Percentiles rank a stretch among this genome's conserved stretches.
Evolutionary conservation across 2,888 invertebrate species (phyloP).

Genomic region (Callosobruchus maculatus): DNA sequence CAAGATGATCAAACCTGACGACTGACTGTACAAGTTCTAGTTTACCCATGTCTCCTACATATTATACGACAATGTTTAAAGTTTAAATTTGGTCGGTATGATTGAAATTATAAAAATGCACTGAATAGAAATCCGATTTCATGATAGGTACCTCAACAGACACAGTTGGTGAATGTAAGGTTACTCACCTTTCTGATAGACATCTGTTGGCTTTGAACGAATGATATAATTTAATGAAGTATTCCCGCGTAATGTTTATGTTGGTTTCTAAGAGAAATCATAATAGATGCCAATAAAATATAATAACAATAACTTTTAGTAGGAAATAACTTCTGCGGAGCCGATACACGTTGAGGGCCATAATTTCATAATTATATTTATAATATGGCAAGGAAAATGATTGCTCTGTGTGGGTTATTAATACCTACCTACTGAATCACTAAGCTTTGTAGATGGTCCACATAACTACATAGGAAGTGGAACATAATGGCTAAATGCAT

Average conservation of each 20-base stretch:
- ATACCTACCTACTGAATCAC: neutral
- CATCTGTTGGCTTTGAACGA: neutral
- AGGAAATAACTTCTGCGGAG: neutral
- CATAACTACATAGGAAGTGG: neutral
- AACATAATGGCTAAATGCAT: neutral
- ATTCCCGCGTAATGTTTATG: neutral
- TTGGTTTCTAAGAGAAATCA: neutral
- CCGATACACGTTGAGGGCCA: neutral
- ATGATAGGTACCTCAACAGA: neutral
- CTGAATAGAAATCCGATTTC: neutral
- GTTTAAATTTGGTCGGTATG: too few relatives aligned
- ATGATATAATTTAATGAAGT: neutral
- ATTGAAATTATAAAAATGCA: too few relatives aligned
- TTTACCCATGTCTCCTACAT: too few relatives aligned
- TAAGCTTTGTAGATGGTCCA: neutral
- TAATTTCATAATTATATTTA: neutral
- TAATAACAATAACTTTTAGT: neutral
- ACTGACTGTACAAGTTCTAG: too few relatives aligned
- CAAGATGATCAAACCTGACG: too few relatives aligned
- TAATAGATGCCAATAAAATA: neutral
- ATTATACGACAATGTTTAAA: too few relatives aligned
- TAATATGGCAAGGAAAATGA: neutral
- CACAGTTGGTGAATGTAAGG: neutral
- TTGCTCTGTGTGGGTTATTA: neutral
- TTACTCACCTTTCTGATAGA: neutral